These are phyloP conservation scores for Clitarchus hookeri DNA, from an alignment of 2,888 invertebrate species.

Conservation along the genomic window DNA sequence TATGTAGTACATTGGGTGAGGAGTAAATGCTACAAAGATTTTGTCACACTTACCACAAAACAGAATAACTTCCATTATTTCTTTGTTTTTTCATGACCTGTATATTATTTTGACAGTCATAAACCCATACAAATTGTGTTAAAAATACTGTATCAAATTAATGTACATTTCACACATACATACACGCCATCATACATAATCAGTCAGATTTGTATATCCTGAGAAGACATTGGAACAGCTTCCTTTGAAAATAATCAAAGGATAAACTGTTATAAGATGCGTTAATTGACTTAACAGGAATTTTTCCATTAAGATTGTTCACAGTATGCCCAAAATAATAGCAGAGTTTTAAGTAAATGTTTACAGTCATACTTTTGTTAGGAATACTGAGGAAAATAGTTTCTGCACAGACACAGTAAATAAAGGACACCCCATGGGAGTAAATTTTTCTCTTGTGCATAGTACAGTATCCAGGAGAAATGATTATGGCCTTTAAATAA, in stretches of 20 bases:
- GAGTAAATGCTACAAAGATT: not conserved
- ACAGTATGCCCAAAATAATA: not conserved
- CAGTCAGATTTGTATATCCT: not conserved
- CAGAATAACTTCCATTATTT: not conserved
- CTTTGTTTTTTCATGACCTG: not conserved
- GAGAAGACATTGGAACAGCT: not conserved
- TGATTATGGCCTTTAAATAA: too few relatives aligned
- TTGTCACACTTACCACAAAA: not conserved
- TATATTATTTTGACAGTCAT: not conserved
- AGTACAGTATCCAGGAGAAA: too few relatives aligned
- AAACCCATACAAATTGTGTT: not conserved
- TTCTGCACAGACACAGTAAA: too few relatives aligned
- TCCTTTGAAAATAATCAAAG: not conserved
- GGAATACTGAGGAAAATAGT: too few relatives aligned
- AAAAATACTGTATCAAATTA: not conserved
- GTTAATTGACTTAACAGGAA: slow-evolving; percentile 1
- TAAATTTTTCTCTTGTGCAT: too few relatives aligned
- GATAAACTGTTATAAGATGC: not conserved
- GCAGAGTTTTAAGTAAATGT: too few relatives aligned
- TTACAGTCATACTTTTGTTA: too few relatives aligned
- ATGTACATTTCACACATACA: not conserved
- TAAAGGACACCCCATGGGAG: too few relatives aligned
- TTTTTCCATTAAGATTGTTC: not conserved
- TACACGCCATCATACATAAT: not conserved
- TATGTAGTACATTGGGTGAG: not conserved